Evolutionary conservation across 2,888 invertebrate genomes (phyloP).

Genomic region (Hemistola chrysoprasaria): DNA sequence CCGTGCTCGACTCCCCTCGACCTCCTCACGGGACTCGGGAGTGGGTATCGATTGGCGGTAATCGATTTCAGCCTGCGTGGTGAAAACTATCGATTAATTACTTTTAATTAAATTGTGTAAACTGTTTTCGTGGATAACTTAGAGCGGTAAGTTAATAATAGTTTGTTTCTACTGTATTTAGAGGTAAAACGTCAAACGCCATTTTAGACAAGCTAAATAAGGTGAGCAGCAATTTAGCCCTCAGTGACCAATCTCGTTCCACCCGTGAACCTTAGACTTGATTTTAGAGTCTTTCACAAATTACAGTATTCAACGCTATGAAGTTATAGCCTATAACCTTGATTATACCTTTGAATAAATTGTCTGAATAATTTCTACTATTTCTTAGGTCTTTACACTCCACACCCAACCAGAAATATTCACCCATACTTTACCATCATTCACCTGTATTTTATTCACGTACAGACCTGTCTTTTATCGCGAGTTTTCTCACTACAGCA

Average conservation of each 20-base stretch:
- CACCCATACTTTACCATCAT: conserved; percentile 75
- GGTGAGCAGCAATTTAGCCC: background rate
- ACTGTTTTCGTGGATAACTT: conserved; percentile 1
- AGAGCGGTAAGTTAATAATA: background rate
- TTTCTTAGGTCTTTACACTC: no score
- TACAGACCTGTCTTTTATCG: conserved; percentile 61
- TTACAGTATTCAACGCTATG: conserved; percentile 66
- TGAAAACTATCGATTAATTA: conserved; percentile 60
- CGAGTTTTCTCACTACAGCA: conserved; percentile 76
- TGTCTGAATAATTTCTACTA: no score
- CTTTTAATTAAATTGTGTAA: conserved; percentile 43
- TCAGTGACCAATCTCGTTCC: conserved; percentile 18
- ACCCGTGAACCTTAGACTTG: conserved; percentile 42
- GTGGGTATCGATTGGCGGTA: conserved; percentile 69
- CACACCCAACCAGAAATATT: conserved; percentile 55
- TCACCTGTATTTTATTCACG: conserved; percentile 74
- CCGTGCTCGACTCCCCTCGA: conserved; percentile 56
- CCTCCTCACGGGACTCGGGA: conserved; percentile 45
- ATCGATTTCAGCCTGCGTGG: conserved; percentile 68
- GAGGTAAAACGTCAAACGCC: no score
- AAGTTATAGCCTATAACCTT: no score
- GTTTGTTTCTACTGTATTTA: no score
- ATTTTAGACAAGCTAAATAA: no score
- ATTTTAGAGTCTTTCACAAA: conserved; percentile 46
- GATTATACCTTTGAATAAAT: no score